Conservation (phyloP, 1,140 invertebrate species). For the Lepidurus arcticus region DNA sequence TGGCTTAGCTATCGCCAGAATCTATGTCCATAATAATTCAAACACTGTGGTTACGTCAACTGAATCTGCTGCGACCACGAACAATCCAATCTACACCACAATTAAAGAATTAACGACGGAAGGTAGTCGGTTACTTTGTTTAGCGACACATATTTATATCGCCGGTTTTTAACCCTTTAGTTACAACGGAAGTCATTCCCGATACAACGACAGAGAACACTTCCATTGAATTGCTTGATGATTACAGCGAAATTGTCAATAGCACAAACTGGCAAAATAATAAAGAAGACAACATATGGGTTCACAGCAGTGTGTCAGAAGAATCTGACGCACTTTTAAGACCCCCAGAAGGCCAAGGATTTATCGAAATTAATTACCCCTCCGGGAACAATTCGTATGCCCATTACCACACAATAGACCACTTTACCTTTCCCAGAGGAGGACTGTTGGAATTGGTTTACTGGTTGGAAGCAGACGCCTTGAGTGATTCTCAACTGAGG, state of each 20-base stretch:
- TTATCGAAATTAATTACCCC: constrained; percentile 5
- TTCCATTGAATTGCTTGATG: not conserved
- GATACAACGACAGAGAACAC: not conserved
- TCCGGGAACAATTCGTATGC: not conserved
- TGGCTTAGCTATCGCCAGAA: not conserved
- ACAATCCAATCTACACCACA: not conserved
- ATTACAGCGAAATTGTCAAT: not conserved
- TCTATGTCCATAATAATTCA: not conserved
- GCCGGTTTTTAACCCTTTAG: not conserved
- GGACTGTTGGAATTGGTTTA: not conserved
- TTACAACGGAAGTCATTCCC: not conserved
- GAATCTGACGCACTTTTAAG: not conserved
- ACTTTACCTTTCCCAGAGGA: not conserved
- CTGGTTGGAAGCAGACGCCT: not conserved
- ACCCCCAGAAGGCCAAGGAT: not conserved
- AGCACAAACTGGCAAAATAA: not conserved
- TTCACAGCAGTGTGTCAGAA: not conserved
- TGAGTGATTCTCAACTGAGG: not conserved
- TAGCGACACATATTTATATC: not conserved
- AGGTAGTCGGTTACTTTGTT: not conserved
- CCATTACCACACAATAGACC: not conserved
- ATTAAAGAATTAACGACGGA: not conserved
- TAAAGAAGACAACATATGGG: not conserved
- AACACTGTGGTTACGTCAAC: not conserved
- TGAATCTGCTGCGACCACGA: not conserved